A percentile compares a stretch with the other conserved stretches of the same genome.
Conservation (phyloP, 2,888 invertebrate species). For the Leptopilina syphax region DNA sequence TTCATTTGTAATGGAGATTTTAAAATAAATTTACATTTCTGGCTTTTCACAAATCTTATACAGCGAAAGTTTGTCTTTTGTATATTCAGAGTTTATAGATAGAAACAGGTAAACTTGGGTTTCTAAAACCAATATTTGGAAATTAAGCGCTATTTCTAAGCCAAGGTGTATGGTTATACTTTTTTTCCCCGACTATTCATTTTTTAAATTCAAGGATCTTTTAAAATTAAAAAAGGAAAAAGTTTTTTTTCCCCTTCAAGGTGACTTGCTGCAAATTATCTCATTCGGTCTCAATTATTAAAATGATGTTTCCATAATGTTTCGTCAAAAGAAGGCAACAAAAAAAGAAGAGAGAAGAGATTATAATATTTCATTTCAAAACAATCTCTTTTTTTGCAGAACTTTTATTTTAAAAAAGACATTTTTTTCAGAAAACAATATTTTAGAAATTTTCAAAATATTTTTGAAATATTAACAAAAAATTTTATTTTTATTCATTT, state of each 20-base stretch:
- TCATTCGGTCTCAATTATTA: background rate
- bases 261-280: background rate
- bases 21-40: background rate
- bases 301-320: background rate
- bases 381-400: too few relatives aligned
- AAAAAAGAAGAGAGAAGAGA: too few relatives aligned
- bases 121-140: constrained; percentile 26
- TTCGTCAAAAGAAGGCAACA: background rate
- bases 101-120: constrained; percentile 1
- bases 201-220: constrained; percentile 5
- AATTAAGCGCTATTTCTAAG: constrained; percentile 8
- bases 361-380: too few relatives aligned
- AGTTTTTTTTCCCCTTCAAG: background rate
- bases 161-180: background rate
- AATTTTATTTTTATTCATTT: too few relatives aligned
- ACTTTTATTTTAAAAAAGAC: too few relatives aligned
- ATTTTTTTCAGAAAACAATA: too few relatives aligned
- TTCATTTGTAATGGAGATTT: background rate
- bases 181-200: background rate
- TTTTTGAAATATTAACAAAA: too few relatives aligned
- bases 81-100: background rate
- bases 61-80: constrained; percentile 27
- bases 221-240: background rate
- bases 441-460: too few relatives aligned
- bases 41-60: background rate